Base-by-base conservation (phyloP, 2,888 invertebrate species). In the Heliconius charithonia region DNA sequence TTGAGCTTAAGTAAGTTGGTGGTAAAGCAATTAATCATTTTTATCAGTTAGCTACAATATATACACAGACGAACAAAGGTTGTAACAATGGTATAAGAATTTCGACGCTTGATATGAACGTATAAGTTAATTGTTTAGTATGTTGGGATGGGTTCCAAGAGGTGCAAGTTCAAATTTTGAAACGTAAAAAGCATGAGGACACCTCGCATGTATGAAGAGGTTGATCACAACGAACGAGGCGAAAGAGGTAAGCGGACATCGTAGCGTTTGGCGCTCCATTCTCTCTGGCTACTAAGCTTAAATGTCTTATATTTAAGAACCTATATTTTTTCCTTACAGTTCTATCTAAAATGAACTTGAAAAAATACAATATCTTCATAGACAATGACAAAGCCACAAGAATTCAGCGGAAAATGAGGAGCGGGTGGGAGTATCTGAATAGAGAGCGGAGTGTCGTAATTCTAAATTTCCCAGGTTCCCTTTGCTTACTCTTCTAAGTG, bases 21-120 rank as follows among this genome's bases (percentile, higher is more conserved):
- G 37, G 37, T 41, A 37, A 7, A 66, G n/a, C 67, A 41, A 67
- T 67, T 41, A 67, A 67, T 67, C 67, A 67, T 41, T 67, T 67
- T 37, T n/a, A 67, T 67, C 41, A 67, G 67, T 25, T 41, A 3
- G 13, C 37, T n/a, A 67, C 4, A 67, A 67, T n/a, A 67, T 67
- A n/a, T n/a, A 67, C 67, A 67, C 12, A 25, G 12, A 67, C 41
- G 16, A 16, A 69, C 67, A 69, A 41, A 25, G 0, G 7, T 13
- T 27, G 27, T 63, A 63, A 63, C 63, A 29, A 69, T n/a, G 13
- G 3, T 69, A 69, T 25, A 69, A 69, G 41, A 69, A 41, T 69
- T 41, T 13, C 6, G 66, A n/a, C 37, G 12, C 22, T 66, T 22
- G n/a, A n/a, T n/a, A 37, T 22, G 66, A 37, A 37, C 10, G 66